Evolutionary conservation across 2,113 vertebrate species (phyloP).

Genomic region (Seriola dumerili): DNA sequence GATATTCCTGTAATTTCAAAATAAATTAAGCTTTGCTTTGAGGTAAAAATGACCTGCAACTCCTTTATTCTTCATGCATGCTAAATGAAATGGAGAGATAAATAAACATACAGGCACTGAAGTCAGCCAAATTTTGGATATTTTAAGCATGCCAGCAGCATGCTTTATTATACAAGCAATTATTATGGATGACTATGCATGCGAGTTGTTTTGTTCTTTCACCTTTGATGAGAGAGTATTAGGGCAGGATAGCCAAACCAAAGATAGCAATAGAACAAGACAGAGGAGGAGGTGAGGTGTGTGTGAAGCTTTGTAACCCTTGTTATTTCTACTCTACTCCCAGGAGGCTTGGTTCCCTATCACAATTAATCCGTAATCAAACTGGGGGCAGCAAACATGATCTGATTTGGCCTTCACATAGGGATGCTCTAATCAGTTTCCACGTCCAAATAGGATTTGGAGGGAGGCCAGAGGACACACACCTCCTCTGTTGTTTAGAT

Average conservation of each 20-base stretch:
- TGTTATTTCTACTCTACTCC: constrained; percentile 63
- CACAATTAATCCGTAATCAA: constrained; percentile 83
- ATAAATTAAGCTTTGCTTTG: constrained; percentile 11
- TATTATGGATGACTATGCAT: constrained; percentile 56
- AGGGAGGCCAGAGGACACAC: constrained; percentile 63
- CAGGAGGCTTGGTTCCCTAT: constrained; percentile 57
- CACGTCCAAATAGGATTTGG: constrained; percentile 64
- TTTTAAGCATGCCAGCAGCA: constrained; percentile 43
- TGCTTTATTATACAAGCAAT: constrained; percentile 63
- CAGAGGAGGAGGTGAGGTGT: constrained; percentile 32
- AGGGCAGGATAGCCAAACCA: constrained; percentile 42
- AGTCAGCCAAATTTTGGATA: constrained; percentile 28
- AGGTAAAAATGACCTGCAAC: constrained; percentile 5
- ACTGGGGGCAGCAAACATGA: constrained; percentile 78
- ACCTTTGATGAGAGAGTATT: constrained; percentile 65
- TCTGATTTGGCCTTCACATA: constrained; percentile 77
- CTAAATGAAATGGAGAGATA: constrained; percentile 25
- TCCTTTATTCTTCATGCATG: not conserved
- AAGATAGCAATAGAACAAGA: constrained; percentile 52
- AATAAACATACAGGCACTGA: constrained; percentile 14
- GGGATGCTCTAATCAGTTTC: constrained; percentile 72
- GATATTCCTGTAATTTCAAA: not conserved
- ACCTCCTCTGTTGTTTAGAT: constrained; percentile 49
- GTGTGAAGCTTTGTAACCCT: constrained; percentile 45
- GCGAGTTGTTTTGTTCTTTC: constrained; percentile 54